Evolutionary conservation across 2,113 vertebrate species (phyloP).

Genomic region (Neodontobutis hainanensis): DNA sequence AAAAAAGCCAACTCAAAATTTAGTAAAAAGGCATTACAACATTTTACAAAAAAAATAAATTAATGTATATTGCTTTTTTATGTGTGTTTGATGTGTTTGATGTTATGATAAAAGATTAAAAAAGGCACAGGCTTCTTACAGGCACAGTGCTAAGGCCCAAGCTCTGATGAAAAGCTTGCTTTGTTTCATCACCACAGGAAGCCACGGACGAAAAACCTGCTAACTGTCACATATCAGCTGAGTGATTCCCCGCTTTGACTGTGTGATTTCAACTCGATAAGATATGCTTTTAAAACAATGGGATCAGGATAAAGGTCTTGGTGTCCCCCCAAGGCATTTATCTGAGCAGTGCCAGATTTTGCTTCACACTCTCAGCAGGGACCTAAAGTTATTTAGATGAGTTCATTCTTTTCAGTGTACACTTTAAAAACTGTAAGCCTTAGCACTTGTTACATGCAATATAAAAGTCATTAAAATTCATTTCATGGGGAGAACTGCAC

Average conservation of each 20-base stretch:
- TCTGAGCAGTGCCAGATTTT: conserved; percentile 9
- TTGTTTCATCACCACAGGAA: conserved; percentile 24
- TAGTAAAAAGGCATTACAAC: no score
- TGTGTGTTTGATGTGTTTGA: background rate
- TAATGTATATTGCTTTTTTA: background rate
- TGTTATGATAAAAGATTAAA: background rate
- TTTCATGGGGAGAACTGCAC: conserved; percentile 42
- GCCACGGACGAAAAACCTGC: background rate
- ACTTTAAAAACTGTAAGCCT: conserved; percentile 40
- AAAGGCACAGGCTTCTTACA: background rate
- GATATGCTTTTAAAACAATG: conserved; percentile 20
- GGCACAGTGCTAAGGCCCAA: background rate
- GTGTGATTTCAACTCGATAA: conserved; percentile 27
- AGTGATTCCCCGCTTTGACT: conserved; percentile 24
- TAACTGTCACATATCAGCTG: background rate
- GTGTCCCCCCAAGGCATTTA: conserved; percentile 31
- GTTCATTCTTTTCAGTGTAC: conserved; percentile 35
- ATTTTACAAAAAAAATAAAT: no score
- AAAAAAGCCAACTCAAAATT: no score
- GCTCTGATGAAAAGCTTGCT: conserved; percentile 3
- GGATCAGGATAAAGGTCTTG: conserved; percentile 20
- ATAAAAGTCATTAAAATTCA: conserved; percentile 65
- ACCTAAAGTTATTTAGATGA: conserved; percentile 38
- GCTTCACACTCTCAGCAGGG: conserved; percentile 28
- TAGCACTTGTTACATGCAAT: conserved; percentile 41